Conservation (phyloP, 2,888 invertebrate genomes). For the Villa cingulata region DNA sequence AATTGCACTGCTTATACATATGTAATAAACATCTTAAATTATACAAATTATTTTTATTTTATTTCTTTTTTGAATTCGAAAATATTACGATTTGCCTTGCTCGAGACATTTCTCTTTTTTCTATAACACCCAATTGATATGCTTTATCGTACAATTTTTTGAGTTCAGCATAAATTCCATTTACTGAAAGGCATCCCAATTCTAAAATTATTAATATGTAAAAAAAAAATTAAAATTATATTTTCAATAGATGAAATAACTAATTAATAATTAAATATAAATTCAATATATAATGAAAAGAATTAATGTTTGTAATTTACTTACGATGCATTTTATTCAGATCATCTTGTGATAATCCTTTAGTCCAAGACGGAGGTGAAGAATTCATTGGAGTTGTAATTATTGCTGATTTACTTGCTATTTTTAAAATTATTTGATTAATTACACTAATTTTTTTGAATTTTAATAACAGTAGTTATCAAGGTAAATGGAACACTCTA, state of each 20-base stretch:
- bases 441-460: no score
- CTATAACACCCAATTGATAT: conserved; percentile 86
- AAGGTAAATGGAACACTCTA: no score
- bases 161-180: conserved; percentile 81
- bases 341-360: conserved; percentile 57
- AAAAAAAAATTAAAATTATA: background rate
- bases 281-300: no score
- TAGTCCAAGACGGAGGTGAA: conserved; percentile 51
- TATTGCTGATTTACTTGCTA: conserved; percentile 30
- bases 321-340: conserved; percentile 64
- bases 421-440: no score
- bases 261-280: no score
- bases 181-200: conserved; percentile 58
- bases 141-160: conserved; percentile 88
- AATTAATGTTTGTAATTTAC: no score
- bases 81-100: conserved; percentile 89
- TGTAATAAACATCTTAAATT: no score
- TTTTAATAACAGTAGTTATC: background rate
- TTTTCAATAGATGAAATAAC: no score
- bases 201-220: conserved; percentile 38
- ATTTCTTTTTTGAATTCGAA: conserved; percentile 28
- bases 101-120: conserved; percentile 91
- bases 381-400: conserved; percentile 41
- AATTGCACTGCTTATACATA: no score
- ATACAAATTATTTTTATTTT: no score